Base-by-base conservation (phyloP, 2,113 vertebrate species). In the Scalopus aquaticus region DNA sequence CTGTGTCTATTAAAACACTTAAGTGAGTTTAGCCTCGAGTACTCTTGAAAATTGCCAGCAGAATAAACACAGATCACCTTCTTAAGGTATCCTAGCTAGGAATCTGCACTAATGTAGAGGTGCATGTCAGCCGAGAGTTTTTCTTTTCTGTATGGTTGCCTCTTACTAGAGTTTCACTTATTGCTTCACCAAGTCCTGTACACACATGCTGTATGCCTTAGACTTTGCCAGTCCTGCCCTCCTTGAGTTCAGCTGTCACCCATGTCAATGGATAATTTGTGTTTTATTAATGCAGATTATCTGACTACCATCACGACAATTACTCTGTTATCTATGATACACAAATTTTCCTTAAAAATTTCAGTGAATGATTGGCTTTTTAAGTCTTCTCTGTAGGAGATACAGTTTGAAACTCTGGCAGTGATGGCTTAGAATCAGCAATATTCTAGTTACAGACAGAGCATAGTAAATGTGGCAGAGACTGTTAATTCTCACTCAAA, bases 401-500 rank as follows among this genome's bases (percentile, higher is more conserved):
- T 32, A 54, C 12, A 74, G 39, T 74, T 83, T 56, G 5, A 22
- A 78, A 60, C n/a, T 77, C 16, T 83, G 46, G 60, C 13, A 79
- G 32, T 54, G 17, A 67, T 22, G 4, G 56, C 9, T 64, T n/a
- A 58, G 42, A 65, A 51, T 15, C 4, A 60, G n/a, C 64, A 67
- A 35, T 62, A 73, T 60, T 46, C 49, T 60, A 83, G 28, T 51
- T 37, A 79, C 44, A 19, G 37, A 51, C 35, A 35, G 46, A 51
- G 17, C 46, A 6, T 5, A 67, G 39, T 84, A n/a, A 56, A 46
- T 86, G 19, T 76, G 74, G 8, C 37, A 46, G 24, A 46, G 16
- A 46, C 54, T 54, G 82, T 78, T 72, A 58, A 81, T 74, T 54
- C 13, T 90, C 10, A 87, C 54, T 93, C 69, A 81, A 92, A 89